These are phyloP conservation scores for Athene noctua DNA, from an alignment of 2,113 vertebrate species.

Conservation along the genomic window DNA sequence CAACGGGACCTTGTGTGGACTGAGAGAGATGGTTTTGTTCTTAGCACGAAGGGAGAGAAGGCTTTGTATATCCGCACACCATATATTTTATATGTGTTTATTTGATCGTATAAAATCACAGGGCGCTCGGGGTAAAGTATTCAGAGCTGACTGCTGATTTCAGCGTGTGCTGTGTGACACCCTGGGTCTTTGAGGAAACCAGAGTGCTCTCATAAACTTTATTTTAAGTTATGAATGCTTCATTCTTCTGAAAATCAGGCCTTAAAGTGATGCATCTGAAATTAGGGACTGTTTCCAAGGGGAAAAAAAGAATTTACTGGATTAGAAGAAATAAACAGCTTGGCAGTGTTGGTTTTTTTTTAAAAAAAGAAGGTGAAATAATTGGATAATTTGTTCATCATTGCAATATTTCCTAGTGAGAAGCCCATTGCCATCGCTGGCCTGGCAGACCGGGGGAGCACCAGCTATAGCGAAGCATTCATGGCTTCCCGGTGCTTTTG, in stretches of 20 bases:
- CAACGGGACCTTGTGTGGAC: not conserved
- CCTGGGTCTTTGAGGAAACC: not conserved
- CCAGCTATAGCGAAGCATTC: not conserved
- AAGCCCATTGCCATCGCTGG: fast-evolving
- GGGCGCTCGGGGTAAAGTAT: not conserved
- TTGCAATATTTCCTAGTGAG: fast-evolving
- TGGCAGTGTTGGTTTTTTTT: too few relatives aligned
- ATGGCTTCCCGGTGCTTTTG: not conserved
- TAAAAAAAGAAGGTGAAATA: not conserved
- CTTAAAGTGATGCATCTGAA: not conserved
- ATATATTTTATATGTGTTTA: not conserved
- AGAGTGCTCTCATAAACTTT: not conserved
- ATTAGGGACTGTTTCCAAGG: not conserved
- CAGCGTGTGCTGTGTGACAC: not conserved
- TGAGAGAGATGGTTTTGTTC: not conserved
- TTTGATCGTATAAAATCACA: not conserved
- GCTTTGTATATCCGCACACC: fast-evolving
- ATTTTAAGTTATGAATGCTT: not conserved
- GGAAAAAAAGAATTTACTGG: not conserved
- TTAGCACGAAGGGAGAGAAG: not conserved
- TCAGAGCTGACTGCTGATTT: not conserved
- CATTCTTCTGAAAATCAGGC: not conserved
- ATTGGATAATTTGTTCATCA: not conserved
- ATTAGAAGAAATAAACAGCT: not conserved
- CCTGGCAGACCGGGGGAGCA: not conserved